These are phyloP conservation scores for Leptinotarsa texana DNA, from an alignment of 1,140 invertebrate species.

Conservation along the genomic window DNA sequence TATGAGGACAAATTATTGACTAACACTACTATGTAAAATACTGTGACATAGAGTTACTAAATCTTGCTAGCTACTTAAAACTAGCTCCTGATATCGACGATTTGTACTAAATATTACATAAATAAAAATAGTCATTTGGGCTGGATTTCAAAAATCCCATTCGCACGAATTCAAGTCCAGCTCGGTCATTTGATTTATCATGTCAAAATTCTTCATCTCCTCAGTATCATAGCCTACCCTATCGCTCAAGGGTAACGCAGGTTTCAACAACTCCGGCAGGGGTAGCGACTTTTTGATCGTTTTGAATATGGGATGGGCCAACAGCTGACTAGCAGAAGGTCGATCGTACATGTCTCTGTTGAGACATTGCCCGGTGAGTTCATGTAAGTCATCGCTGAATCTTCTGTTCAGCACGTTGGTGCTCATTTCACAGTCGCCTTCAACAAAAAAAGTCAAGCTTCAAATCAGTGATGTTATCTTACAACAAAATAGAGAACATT, in stretches of 20 bases:
- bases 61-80: no score
- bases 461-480: background rate
- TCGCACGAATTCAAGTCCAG: conserved; percentile 55
- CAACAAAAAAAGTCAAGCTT: conserved; percentile 29
- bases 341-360: conserved; percentile 67
- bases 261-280: conserved; percentile 59
- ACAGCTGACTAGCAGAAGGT: conserved; percentile 66
- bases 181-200: conserved; percentile 52
- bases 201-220: conserved; percentile 53
- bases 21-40: no score
- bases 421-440: conserved; percentile 47
- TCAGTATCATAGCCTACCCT: conserved; percentile 54
- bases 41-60: no score
- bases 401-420: conserved; percentile 58
- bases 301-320: conserved; percentile 79
- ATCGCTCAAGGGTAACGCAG: conserved; percentile 60
- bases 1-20: no score
- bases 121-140: background rate
- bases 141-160: conserved; percentile 56
- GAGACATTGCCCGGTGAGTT: conserved; percentile 72
- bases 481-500: no score
- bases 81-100: no score
- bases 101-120: no score
- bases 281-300: conserved; percentile 57
- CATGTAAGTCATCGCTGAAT: conserved; percentile 76